Evolutionary conservation across 2,888 invertebrate genomes (phyloP).

Genomic region (Aleiodes alternator): DNA sequence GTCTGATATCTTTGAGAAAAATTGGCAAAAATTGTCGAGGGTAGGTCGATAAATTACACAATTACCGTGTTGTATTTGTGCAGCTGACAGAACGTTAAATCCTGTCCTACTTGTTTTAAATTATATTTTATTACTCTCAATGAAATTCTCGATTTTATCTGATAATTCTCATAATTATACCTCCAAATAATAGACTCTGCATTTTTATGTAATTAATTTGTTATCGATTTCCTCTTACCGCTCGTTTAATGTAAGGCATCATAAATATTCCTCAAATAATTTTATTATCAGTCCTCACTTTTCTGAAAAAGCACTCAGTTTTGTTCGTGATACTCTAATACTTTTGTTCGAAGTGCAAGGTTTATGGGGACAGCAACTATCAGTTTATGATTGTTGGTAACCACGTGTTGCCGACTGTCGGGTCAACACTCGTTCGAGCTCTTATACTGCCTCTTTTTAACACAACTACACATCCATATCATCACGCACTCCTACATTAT

Average conservation of each 20-base stretch:
- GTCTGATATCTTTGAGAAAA: background rate
- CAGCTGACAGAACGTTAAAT: slow-evolving; percentile 15
- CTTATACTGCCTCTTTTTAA: slow-evolving; percentile 58
- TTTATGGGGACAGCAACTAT: background rate
- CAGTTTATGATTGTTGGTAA: slow-evolving; percentile 8
- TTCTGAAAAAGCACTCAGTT: too few relatives aligned
- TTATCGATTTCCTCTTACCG: slow-evolving; percentile 52
- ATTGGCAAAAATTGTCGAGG: background rate
- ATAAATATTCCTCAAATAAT: background rate
- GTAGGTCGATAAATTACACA: slow-evolving; percentile 5
- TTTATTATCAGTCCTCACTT: too few relatives aligned
- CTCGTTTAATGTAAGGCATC: slow-evolving; percentile 61
- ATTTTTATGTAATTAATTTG: background rate
- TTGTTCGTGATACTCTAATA: too few relatives aligned
- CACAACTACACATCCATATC: slow-evolving; percentile 34
- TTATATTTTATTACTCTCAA: background rate
- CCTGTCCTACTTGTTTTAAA: slow-evolving; percentile 5
- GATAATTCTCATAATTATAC: too few relatives aligned
- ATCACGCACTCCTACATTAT: slow-evolving; percentile 15
- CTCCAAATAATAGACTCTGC: too few relatives aligned
- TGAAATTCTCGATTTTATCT: too few relatives aligned
- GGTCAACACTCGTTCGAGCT: slow-evolving; percentile 64
- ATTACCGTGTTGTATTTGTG: slow-evolving; percentile 35
- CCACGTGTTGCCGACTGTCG: slow-evolving; percentile 63
- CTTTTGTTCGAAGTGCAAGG: background rate